Conservation (phyloP, 2,113 vertebrate genomes). For the Prietella phreatophila region DNA sequence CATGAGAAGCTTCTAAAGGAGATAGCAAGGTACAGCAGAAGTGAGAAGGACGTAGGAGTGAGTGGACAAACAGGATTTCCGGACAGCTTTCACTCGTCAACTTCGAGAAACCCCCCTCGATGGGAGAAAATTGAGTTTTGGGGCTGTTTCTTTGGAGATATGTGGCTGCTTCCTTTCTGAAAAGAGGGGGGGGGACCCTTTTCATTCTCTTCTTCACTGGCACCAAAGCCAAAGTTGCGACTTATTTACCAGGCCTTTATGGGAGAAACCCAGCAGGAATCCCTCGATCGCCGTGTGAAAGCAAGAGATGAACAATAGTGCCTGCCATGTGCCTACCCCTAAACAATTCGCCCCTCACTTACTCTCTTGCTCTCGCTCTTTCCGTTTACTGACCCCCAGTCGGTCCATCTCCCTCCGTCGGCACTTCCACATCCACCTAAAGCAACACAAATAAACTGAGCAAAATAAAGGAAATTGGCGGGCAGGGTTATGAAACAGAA, state of each 20-base stretch:
- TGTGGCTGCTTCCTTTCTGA: slow-evolving; percentile 29
- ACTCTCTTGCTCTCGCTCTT: slow-evolving; percentile 36
- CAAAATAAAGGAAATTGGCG: slow-evolving; percentile 23
- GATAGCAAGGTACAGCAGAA: too few relatives aligned
- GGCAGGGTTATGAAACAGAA: slow-evolving; percentile 31
- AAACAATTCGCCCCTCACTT: slow-evolving; percentile 60
- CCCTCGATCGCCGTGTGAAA: slow-evolving; percentile 75
- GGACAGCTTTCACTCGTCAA: background rate
- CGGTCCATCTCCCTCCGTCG: slow-evolving; percentile 1
- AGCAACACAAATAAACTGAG: slow-evolving; percentile 48
- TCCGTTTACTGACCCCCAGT: slow-evolving; percentile 54
- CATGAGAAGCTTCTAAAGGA: background rate
- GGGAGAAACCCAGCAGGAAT: slow-evolving; percentile 71
- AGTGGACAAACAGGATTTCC: background rate
- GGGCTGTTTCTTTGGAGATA: background rate
- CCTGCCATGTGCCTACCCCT: slow-evolving; percentile 64
- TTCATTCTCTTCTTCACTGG: background rate
- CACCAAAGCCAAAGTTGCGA: slow-evolving; percentile 58
- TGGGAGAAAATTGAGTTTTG: background rate
- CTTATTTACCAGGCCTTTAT: slow-evolving; percentile 68
- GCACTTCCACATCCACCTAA: slow-evolving; percentile 9
- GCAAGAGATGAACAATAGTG: slow-evolving; percentile 71
- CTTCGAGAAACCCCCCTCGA: background rate
- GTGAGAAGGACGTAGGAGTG: background rate
- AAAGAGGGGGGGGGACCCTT: slow-evolving; percentile 61